phyloP scores from a whole-genome alignment of 2,888 invertebrate species.

The Cloeon dipterum region DNA sequence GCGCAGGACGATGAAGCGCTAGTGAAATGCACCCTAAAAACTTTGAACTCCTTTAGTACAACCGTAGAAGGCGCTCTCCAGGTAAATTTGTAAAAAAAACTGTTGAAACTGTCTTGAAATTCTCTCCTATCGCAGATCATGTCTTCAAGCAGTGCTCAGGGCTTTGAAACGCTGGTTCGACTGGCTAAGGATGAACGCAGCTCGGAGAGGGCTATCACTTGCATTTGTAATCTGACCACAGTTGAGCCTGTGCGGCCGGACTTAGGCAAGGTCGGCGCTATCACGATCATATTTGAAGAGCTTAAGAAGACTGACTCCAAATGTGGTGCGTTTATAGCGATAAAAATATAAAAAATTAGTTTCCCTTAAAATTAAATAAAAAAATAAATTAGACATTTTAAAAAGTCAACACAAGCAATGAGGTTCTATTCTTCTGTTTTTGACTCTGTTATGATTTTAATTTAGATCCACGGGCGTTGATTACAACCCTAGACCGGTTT shows the following conservation, averaged over 20 bases:
- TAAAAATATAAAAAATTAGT: background rate
- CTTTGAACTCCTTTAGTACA: background rate
- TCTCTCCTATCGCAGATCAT: background rate
- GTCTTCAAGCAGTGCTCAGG: background rate
- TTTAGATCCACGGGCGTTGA: background rate
- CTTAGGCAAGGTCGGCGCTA: background rate
- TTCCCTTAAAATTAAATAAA: too few relatives aligned
- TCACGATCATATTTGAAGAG: background rate
- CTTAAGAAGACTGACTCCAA: background rate
- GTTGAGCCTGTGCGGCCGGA: background rate
- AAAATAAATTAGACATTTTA: too few relatives aligned
- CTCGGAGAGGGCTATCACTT: background rate
- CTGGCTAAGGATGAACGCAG: background rate
- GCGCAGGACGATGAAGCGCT: background rate
- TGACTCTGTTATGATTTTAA: too few relatives aligned
- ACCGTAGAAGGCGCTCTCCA: background rate
- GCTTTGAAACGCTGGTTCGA: background rate
- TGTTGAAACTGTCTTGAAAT: too few relatives aligned
- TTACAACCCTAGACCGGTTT: background rate
- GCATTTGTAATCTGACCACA: background rate
- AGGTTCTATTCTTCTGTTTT: too few relatives aligned
- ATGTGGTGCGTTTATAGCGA: background rate
- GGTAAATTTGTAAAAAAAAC: too few relatives aligned
- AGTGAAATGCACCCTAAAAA: background rate
- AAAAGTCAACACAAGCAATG: too few relatives aligned